A percentile compares a stretch with the other conserved stretches of the same genome.
phyloP scores from a whole-genome alignment of 2,797 vertebrate genomes.

The Trachops cirrhosus region DNA sequence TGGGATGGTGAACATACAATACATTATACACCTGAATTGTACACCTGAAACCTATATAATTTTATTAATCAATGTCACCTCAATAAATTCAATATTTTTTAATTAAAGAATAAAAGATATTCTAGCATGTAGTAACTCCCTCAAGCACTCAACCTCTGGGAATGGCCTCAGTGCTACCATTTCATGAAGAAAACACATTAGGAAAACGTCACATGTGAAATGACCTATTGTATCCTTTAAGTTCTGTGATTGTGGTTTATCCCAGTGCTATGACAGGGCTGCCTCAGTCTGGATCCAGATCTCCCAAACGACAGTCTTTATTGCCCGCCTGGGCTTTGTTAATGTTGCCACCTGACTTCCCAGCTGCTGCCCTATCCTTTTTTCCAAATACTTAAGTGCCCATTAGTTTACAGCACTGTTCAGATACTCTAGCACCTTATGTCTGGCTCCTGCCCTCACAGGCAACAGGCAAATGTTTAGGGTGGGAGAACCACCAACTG shows the following conservation, averaged over 20 bases:
- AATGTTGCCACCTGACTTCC: not conserved
- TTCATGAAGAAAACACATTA: not conserved
- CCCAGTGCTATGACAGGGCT: not conserved
- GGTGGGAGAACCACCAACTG: not conserved
- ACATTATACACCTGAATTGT: not conserved
- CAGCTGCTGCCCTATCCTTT: not conserved
- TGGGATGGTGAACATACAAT: not conserved
- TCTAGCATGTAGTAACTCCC: not conserved
- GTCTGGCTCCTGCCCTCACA: not conserved
- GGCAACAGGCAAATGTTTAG: slow-evolving; percentile 1
- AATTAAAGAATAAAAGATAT: not conserved
- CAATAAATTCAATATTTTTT: not conserved
- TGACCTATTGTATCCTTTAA: not conserved
- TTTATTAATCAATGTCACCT: not conserved
- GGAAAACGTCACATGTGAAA: not conserved
- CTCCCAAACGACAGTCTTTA: not conserved
- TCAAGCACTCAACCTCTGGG: not conserved
- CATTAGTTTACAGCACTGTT: not conserved
- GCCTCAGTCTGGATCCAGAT: not conserved
- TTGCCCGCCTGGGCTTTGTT: not conserved
- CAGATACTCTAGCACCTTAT: not conserved
- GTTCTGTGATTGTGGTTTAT: not conserved
- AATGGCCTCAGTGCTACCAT: not conserved
- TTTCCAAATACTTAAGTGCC: slow-evolving; percentile 40
- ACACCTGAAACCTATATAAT: not conserved